Base-by-base conservation (phyloP, 2,113 vertebrate species). In the Macquaria ambigua region DNA sequence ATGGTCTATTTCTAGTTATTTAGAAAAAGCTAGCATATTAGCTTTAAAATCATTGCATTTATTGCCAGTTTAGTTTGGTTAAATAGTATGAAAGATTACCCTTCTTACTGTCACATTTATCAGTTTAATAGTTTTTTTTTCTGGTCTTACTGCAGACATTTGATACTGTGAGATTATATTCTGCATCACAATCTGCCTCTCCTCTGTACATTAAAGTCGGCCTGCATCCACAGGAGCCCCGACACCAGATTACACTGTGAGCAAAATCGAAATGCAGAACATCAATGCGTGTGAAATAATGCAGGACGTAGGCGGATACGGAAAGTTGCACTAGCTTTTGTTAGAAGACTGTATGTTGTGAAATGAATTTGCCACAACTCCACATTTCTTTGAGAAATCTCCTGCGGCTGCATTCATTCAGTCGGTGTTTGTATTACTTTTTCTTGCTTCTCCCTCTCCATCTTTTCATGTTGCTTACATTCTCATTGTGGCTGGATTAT, bases 381-480 rank as follows among this genome's bases (percentile, higher is more conserved):
- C 31, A 23, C n/a, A 37, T 72, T 69, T 76, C 18, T 72, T 70
- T 80, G 50, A 8, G 68, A 77, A 59, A 3, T 77, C 71, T 77
- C 72, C 68, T 8, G 31, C 1, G 20, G 39, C 53, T 55, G 62
- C 12, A 59, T 79, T 74, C 61, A 59, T 21, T 34, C 71, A 79
- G 43, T 28, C 18, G 59, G 0, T 37, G 50, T 74, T 61, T 71
- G 25, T 48, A 50, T 79, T 66, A 28, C 11, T 37, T 67, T 73
- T 67, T 53, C 37, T 31, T 15, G 6, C 15, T 52, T 74, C 81
- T 56, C 6, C 28, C 43, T 53, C 81, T 78, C 84, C 74, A 67
- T 85, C 74, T 72, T 79, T 80, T 77, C 50, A 46, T 53, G 21
- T 74, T 68, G 62, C 55, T 81, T 56, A 50, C 46, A 11, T 66